phyloP scores from a whole-genome alignment of 2,797 vertebrate genomes.

The Pteronotus mesoamericanus region DNA sequence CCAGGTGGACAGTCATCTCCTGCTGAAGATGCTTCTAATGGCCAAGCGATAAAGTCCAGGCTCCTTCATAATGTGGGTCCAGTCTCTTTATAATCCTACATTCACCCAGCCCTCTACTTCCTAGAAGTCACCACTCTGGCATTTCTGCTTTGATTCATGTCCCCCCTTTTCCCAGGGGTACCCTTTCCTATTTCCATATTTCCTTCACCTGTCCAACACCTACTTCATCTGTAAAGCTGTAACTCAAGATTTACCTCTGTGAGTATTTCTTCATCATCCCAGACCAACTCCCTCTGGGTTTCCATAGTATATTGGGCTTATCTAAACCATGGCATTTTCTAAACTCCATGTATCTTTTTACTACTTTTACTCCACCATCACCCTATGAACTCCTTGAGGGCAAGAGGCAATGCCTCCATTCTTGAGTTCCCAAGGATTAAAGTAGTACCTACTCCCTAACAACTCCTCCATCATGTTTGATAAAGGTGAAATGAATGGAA shows the following conservation, averaged over 20 bases:
- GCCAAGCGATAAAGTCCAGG: not conserved
- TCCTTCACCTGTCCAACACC: not conserved
- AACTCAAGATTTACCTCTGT: not conserved
- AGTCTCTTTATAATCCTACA: not conserved
- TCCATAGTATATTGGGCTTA: not conserved
- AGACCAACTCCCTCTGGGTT: not conserved
- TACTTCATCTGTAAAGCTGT: not conserved
- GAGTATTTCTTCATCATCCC: not conserved
- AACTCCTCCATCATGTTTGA: not conserved
- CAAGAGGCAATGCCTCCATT: not conserved
- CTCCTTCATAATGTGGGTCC: not conserved
- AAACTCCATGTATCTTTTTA: not conserved
- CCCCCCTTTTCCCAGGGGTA: not conserved
- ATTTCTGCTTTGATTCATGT: not conserved
- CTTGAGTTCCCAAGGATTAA: not conserved
- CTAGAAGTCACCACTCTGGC: not conserved
- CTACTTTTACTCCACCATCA: not conserved
- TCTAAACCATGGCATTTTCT: not conserved
- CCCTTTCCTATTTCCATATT: not conserved
- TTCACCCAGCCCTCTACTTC: not conserved
- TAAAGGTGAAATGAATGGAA: not conserved
- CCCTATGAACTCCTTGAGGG: not conserved
- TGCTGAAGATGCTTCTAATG: not conserved
- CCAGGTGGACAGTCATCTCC: not conserved
- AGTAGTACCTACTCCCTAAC: not conserved